Conservation (phyloP, 2,888 invertebrate genomes). For the Patella depressa region DNA sequence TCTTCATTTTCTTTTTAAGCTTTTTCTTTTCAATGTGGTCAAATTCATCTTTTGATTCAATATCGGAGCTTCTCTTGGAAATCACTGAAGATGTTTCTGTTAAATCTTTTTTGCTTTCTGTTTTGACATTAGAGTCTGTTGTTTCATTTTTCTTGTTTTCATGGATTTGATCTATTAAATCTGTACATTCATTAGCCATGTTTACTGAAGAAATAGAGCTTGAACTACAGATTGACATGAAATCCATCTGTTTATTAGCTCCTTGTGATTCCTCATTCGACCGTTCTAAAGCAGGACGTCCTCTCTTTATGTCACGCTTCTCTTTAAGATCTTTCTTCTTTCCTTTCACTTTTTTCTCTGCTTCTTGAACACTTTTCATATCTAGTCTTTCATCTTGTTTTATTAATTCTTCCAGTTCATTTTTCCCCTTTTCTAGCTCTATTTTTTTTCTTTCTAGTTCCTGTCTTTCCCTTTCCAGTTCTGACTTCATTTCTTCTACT, state of each 20-base stretch:
- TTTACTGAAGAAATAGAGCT: too few species aligned
- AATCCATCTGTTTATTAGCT: too few species aligned
- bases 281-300: not conserved
- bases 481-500: not conserved
- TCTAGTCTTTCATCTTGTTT: not conserved
- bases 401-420: slow-evolving; percentile 1
- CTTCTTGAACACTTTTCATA: not conserved
- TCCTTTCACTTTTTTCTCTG: slow-evolving; percentile 8
- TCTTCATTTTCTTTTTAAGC: slow-evolving; percentile 33
- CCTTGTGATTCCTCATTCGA: too few species aligned
- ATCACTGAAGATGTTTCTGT: slow-evolving; percentile 47
- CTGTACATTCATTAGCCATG: too few species aligned
- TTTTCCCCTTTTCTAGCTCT: not conserved
- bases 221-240: too few species aligned
- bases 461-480: not conserved
- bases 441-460: not conserved
- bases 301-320: slow-evolving; percentile 8
- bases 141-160: too few species aligned
- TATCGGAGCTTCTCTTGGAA: slow-evolving; percentile 62
- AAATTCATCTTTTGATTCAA: slow-evolving; percentile 26
- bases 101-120: slow-evolving; percentile 13
- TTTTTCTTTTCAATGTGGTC: slow-evolving; percentile 36
- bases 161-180: too few species aligned
- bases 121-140: slow-evolving; percentile 7
- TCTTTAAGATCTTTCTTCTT: slow-evolving; percentile 17